Percentiles rank a stretch among this genome's conserved stretches.
Conservation (phyloP, 1,140 invertebrate genomes). For the Leptinotarsa lineolata region DNA sequence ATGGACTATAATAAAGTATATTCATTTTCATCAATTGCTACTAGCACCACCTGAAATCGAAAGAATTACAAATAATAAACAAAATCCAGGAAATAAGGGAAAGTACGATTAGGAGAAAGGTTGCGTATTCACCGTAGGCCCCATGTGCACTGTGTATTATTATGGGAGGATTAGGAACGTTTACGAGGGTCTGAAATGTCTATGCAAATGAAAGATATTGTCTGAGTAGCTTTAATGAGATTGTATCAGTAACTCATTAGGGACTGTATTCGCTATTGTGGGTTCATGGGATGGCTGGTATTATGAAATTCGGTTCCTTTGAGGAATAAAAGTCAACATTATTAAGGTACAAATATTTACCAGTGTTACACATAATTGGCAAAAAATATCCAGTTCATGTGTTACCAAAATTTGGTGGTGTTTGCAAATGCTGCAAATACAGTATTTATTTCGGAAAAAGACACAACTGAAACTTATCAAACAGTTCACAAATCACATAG, state of each 20-base stretch:
- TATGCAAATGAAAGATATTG: constrained; percentile 8
- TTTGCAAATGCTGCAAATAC: too few relatives aligned
- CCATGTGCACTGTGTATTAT: constrained; percentile 12
- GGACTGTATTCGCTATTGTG: neutral
- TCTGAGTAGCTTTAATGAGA: constrained; percentile 13
- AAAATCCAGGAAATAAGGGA: neutral
- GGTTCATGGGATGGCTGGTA: neutral
- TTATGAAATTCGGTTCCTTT: neutral
- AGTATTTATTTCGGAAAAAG: too few relatives aligned
- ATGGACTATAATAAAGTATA: too few relatives aligned
- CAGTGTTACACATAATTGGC: too few relatives aligned
- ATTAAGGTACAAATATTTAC: too few relatives aligned
- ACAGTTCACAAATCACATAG: too few relatives aligned
- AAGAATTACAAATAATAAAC: too few relatives aligned
- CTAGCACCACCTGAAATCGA: too few relatives aligned
- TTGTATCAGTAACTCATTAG: constrained; percentile 19
- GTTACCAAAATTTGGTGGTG: too few relatives aligned
- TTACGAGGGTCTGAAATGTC: constrained; percentile 12
- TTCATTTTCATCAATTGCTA: too few relatives aligned
- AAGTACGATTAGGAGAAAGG: neutral
- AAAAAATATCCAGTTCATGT: too few relatives aligned
- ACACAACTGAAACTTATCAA: too few relatives aligned
- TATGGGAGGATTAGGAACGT: constrained; percentile 1
- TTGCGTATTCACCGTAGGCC: neutral
- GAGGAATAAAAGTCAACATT: neutral